These are phyloP conservation scores for Callithrix jacchus DNA, from an alignment of 2,113 vertebrate species.

Conservation along the genomic window DNA sequence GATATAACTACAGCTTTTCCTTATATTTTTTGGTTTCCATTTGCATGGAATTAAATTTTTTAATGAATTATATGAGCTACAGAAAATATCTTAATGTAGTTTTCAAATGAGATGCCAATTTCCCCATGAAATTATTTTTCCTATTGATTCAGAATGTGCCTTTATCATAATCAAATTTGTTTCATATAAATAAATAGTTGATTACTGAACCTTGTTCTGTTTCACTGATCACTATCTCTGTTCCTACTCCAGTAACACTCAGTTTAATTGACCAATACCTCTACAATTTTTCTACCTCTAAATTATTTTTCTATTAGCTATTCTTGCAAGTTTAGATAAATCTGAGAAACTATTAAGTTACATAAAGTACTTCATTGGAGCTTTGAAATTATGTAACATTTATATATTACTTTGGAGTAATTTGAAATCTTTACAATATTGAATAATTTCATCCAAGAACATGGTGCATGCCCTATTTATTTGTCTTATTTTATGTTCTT, in stretches of 20 bases:
- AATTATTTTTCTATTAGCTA: not conserved
- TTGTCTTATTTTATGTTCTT: conserved; percentile 4
- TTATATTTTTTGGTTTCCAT: too few species aligned
- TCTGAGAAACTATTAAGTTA: not conserved
- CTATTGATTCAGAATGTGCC: not conserved
- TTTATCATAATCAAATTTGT: not conserved
- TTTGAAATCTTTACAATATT: not conserved
- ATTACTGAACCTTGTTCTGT: not conserved
- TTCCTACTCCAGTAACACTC: not conserved
- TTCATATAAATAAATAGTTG: not conserved
- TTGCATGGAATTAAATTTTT: not conserved
- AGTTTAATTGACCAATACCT: not conserved
- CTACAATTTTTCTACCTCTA: not conserved
- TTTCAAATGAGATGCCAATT: not conserved
- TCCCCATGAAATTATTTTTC: not conserved
- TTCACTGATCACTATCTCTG: not conserved
- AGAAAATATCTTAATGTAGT: not conserved
- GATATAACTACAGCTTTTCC: too few species aligned
- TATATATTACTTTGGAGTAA: not conserved
- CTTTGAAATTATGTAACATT: not conserved
- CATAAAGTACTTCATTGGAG: not conserved
- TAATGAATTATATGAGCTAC: not conserved
- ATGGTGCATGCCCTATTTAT: not conserved
- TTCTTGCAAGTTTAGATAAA: not conserved
- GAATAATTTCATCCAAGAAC: not conserved